A percentile compares a stretch with the other conserved stretches of the same genome.
Evolutionary conservation across 64 coral and sea anemone genomes (phyloP).

Genomic region (Montipora efflorescens): DNA sequence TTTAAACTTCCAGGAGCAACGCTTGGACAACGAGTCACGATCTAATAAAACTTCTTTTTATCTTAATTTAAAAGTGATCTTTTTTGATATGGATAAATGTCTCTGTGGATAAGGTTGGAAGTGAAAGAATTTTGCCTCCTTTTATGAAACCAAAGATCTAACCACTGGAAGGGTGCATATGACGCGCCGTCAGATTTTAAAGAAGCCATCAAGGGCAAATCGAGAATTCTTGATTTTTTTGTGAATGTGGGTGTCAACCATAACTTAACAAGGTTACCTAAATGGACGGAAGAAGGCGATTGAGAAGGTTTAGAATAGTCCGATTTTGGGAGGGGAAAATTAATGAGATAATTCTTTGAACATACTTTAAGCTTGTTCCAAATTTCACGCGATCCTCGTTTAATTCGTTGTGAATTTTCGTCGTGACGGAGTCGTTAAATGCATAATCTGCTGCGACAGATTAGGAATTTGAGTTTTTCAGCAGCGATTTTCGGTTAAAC

Average conservation of each 20-base stretch:
- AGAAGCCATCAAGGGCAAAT: background rate
- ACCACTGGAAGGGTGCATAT: background rate
- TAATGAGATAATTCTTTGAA: background rate
- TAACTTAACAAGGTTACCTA: background rate
- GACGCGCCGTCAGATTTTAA: background rate
- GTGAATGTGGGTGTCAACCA: background rate
- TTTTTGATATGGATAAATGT: too few species aligned
- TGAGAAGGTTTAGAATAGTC: conserved; percentile 6
- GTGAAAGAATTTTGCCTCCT: background rate
- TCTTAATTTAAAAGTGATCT: too few species aligned
- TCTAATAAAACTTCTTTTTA: too few species aligned
- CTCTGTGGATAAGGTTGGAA: too few species aligned
- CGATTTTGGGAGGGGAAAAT: conserved; percentile 36
- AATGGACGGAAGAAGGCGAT: background rate
- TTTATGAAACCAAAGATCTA: background rate
- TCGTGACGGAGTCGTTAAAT: background rate
- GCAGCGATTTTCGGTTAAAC: background rate
- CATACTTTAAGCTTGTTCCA: background rate
- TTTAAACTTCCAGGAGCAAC: background rate
- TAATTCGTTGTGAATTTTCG: background rate
- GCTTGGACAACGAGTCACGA: background rate
- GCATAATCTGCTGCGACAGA: background rate
- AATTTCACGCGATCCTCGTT: conserved; percentile 8
- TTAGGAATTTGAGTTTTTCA: background rate
- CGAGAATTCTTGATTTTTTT: background rate